Evolutionary conservation across 2,113 vertebrate species (phyloP).

Genomic region (Petromus typicus): DNA sequence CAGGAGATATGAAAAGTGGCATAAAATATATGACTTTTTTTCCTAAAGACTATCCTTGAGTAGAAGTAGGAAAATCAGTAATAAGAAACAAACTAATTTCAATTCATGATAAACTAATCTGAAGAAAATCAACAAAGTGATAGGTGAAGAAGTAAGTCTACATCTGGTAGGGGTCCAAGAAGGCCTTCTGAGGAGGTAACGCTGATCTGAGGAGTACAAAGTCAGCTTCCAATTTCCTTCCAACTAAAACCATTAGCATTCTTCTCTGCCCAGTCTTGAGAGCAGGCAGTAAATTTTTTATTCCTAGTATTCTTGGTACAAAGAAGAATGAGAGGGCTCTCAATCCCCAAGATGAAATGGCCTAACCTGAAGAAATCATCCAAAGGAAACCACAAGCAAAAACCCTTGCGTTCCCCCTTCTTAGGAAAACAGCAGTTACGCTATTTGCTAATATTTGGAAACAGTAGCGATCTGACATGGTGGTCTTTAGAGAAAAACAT

Average conservation of each 20-base stretch:
- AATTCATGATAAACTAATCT: background rate
- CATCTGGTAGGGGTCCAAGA: background rate
- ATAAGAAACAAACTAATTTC: constrained; percentile 23
- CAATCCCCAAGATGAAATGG: background rate
- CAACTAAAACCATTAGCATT: constrained; percentile 50
- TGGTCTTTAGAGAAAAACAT: constrained; percentile 14
- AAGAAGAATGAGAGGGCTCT: constrained; percentile 29
- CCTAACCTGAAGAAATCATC: constrained; percentile 19
- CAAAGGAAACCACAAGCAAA: constrained; percentile 50
- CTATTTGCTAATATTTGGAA: background rate
- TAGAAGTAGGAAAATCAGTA: background rate
- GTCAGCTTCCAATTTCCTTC: constrained; percentile 46
- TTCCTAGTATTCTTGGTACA: background rate
- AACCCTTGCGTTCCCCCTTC: background rate
- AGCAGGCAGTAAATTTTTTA: constrained; percentile 26
- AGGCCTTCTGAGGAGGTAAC: background rate
- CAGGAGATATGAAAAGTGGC: background rate
- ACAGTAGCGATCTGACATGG: background rate
- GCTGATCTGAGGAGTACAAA: background rate
- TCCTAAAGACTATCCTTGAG: background rate
- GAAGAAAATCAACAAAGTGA: background rate
- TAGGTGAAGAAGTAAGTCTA: background rate
- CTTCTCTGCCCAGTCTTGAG: constrained; percentile 29
- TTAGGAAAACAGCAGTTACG: background rate
- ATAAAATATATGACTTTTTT: background rate